phyloP scores from a whole-genome alignment of 2,888 invertebrate genomes.

The Melieria picta region DNA sequence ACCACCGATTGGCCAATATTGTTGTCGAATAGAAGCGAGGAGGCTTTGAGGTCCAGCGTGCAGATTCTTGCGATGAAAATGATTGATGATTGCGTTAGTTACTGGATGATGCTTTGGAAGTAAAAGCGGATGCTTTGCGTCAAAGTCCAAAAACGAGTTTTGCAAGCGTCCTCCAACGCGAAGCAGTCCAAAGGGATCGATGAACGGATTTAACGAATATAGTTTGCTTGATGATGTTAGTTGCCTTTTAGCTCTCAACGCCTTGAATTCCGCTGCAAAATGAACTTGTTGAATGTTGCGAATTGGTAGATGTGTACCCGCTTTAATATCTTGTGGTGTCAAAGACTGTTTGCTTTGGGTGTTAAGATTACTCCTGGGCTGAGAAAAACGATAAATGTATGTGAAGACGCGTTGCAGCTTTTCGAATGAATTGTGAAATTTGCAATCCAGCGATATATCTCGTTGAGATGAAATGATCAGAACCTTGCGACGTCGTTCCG shows the following conservation, averaged over 20 bases:
- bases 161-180: constrained; percentile 18
- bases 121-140: background rate
- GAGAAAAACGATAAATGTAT: constrained; percentile 15
- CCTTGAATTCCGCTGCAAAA: constrained; percentile 12
- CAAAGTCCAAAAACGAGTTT: constrained; percentile 10
- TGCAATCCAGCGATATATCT: constrained; percentile 20
- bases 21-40: constrained; percentile 37
- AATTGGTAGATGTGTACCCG: background rate
- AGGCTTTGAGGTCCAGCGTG: constrained; percentile 39
- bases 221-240: constrained; percentile 9
- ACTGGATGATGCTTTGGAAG: constrained; percentile 9
- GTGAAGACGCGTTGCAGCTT: constrained; percentile 2
- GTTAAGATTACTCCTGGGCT: too few species aligned
- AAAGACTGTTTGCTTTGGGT: background rate
- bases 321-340: constrained; percentile 9
- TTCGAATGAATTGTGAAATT: background rate
- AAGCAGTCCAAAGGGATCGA: constrained; percentile 17
- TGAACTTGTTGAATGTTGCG: constrained; percentile 21
- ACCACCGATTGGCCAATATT: constrained; percentile 44
- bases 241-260: background rate
- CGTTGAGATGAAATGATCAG: background rate
- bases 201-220: constrained; percentile 1
- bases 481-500: constrained; percentile 9
- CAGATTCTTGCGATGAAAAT: constrained; percentile 37
- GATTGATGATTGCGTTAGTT: constrained; percentile 8